Base-by-base conservation (phyloP, 2,797 vertebrate species). In the Philypnodon macrostomus region DNA sequence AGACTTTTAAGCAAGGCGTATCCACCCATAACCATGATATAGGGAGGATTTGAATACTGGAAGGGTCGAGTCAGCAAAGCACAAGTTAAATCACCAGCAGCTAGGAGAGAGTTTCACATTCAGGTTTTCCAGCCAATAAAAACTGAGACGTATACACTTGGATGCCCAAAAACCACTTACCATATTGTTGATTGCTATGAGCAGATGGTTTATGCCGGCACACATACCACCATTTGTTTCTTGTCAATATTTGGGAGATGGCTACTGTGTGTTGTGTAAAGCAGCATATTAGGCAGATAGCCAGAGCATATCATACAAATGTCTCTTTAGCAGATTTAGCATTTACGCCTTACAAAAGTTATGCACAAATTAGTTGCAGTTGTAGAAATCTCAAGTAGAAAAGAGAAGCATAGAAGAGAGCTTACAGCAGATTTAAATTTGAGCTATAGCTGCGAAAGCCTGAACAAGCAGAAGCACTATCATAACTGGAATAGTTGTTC, bases 281-380 rank as follows among this genome's bases (percentile, higher is more conserved):
- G 45, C 40, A 9, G 35, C 27, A 74, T 63, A 59, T 74, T 47
- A 73, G n/a, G 21, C 4, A n/a, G n/a, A 19, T 40, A 14, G 19
- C 21, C 38, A 40, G 13, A n/a, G 5, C 17, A 38, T 18, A 3
- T 7, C 21, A 13, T 24, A 40, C 16, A 38, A 38, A 38, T 19
- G 11, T 11, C 7, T 37, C 11, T 16, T 17, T n/a, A n/a, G n/a
- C 21, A 21, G 4, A 21, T 40, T n/a, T 7, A 21, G 12, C 36
- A 26, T 14, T 40, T 40, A 7, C 18, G 7, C 19, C 9, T n/a
- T 37, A 7, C 14, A 21, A 9, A 13, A 19, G n/a, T 40, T 4
- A 12, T 4, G 2, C 4, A 16, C 16, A 18, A 11, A 12, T n/a
- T n/a, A n/a, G 11, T 1, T 5, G 11, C 36, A n/a, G 4, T 12